Evolutionary conservation across 1,140 invertebrate genomes (phyloP).

Genomic region (Solenopsis fugax): DNA sequence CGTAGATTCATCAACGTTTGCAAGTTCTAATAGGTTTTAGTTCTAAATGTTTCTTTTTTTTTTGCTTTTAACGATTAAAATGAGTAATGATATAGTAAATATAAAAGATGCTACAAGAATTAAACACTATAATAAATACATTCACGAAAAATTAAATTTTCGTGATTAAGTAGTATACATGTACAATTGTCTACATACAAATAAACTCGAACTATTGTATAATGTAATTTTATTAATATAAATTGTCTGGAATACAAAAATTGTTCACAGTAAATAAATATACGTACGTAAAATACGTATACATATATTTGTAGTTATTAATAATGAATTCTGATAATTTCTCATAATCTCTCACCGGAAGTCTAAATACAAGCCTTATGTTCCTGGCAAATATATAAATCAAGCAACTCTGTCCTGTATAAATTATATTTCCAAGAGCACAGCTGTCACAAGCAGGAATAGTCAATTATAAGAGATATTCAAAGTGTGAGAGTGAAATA

Average conservation of each 20-base stretch:
- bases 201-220: neutral
- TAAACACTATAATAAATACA: neutral
- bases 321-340: slow-evolving; percentile 9
- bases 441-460: slow-evolving; percentile 37
- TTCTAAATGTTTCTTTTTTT: neutral
- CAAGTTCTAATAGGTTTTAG: slow-evolving; percentile 5
- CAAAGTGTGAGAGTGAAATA: slow-evolving; percentile 10
- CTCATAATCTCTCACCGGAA: neutral
- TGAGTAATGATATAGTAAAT: neutral
- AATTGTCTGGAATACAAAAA: neutral
- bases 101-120: neutral
- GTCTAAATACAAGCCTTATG: slow-evolving; percentile 27
- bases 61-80: neutral
- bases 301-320: neutral
- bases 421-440: slow-evolving; percentile 53
- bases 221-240: neutral
- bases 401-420: slow-evolving; percentile 40
- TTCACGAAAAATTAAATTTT: neutral
- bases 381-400: slow-evolving; percentile 49
- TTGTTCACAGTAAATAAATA: neutral
- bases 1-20: neutral
- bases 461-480: slow-evolving; percentile 37
- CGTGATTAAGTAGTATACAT: neutral
- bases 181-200: neutral
- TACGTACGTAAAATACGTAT: neutral